Evolutionary conservation across 2,888 invertebrate species (phyloP).

Genomic region (Sisyra terminalis): DNA sequence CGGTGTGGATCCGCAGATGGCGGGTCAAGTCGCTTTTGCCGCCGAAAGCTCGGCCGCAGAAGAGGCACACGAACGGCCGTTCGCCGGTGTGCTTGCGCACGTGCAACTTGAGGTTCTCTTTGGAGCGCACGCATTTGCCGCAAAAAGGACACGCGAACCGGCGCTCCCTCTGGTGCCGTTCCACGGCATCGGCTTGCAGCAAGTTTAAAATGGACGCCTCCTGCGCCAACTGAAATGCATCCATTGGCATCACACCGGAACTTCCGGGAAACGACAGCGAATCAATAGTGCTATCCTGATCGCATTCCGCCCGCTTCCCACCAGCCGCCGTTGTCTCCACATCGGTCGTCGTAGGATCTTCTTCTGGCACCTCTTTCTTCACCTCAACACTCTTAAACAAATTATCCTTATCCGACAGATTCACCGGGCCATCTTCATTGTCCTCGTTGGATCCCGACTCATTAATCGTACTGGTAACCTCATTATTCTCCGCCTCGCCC

Average conservation of each 20-base stretch:
- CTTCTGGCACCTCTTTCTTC: slow-evolving; percentile 14
- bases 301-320: slow-evolving; percentile 18
- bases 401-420: slow-evolving; percentile 27
- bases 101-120: slow-evolving; percentile 75
- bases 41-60: slow-evolving; percentile 77
- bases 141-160: slow-evolving; percentile 80
- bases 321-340: slow-evolving; percentile 22
- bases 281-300: slow-evolving; percentile 60
- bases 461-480: slow-evolving; percentile 51
- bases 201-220: slow-evolving; percentile 46
- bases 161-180: slow-evolving; percentile 54
- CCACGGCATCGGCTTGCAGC: slow-evolving; percentile 41
- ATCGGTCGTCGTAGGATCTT: slow-evolving; percentile 8
- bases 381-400: slow-evolving; percentile 4
- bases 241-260: slow-evolving; percentile 32
- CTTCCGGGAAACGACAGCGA: slow-evolving; percentile 32
- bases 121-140: slow-evolving; percentile 76
- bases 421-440: background rate
- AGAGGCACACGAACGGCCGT: slow-evolving; percentile 78
- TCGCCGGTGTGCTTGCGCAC: slow-evolving; percentile 79
- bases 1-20: slow-evolving; percentile 75
- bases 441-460: slow-evolving; percentile 30
- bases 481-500: slow-evolving; percentile 32
- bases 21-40: slow-evolving; percentile 78
- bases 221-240: slow-evolving; percentile 32